phyloP scores from a whole-genome alignment of 23 tunicate species.

The Pegea sp. region DNA sequence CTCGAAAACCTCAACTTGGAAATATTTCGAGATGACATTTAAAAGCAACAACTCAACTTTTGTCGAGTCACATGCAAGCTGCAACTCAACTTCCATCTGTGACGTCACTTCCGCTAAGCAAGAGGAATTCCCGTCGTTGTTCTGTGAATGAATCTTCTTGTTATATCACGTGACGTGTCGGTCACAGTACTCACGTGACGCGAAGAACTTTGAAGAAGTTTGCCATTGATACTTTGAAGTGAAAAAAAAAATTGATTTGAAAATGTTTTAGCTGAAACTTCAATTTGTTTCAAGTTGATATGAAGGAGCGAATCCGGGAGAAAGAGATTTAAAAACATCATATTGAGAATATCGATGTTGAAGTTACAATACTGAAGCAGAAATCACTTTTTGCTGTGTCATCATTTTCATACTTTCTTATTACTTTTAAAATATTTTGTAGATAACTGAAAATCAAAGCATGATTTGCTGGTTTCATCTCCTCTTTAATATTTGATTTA shows the following conservation, averaged over 20 bases:
- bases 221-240: slow-evolving; percentile 40
- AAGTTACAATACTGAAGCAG: slow-evolving; percentile 40
- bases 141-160: too few relatives aligned
- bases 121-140: slow-evolving; percentile 37
- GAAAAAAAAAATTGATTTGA: neutral
- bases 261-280: slow-evolving; percentile 14
- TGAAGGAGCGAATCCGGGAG: slow-evolving; percentile 79
- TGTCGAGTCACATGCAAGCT: slow-evolving; percentile 7
- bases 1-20: slow-evolving; percentile 53
- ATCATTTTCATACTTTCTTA: too few relatives aligned
- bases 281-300: slow-evolving; percentile 20
- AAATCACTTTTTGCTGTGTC: too few relatives aligned
- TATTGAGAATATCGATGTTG: slow-evolving; percentile 39
- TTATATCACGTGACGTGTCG: neutral
- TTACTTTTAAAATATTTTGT: too few relatives aligned
- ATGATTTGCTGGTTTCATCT: slow-evolving; percentile 10
- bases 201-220: slow-evolving; percentile 54
- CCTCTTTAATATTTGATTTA: too few relatives aligned
- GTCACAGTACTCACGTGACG: neutral
- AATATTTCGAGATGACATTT: neutral
- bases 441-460: too few relatives aligned
- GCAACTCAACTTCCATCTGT: slow-evolving; percentile 14
- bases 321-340: slow-evolving; percentile 66
- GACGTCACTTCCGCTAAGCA: slow-evolving; percentile 66
- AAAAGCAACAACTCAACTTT: slow-evolving; percentile 14